A percentile compares a stretch with the other conserved stretches of the same genome.
These are phyloP conservation scores for Lymantria dispar DNA, from an alignment of 2,888 invertebrate species.

Conservation along the genomic window DNA sequence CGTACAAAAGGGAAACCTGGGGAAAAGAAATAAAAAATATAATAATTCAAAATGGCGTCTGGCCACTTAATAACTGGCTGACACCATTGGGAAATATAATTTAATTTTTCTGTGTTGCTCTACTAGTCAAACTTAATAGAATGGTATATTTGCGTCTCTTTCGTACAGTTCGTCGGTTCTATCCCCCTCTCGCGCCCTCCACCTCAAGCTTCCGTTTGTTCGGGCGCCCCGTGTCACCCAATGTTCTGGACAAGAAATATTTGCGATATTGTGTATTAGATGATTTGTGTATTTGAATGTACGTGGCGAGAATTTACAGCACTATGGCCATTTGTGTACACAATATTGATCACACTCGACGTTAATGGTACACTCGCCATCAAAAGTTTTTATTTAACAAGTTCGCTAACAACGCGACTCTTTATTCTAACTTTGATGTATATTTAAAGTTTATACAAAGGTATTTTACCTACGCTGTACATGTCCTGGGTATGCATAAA, in stretches of 20 bases:
- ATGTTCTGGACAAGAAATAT: slow-evolving; percentile 77
- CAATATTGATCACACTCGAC: slow-evolving; percentile 22
- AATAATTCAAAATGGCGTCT: slow-evolving; percentile 83
- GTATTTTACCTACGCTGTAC: too few species aligned
- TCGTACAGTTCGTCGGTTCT: slow-evolving; percentile 60
- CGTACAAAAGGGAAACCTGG: slow-evolving; percentile 72
- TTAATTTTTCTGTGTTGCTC: slow-evolving; percentile 74
- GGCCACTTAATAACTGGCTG: slow-evolving; percentile 83
- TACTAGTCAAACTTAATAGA: slow-evolving; percentile 44
- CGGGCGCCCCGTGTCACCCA: slow-evolving; percentile 67
- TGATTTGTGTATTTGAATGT: slow-evolving; percentile 74
- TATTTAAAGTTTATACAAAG: not conserved
- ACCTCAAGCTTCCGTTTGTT: slow-evolving; percentile 60
- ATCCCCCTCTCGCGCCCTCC: slow-evolving; percentile 42
- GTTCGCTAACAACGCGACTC: slow-evolving; percentile 20
- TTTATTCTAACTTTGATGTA: slow-evolving; percentile 10
- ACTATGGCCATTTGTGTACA: slow-evolving; percentile 41
- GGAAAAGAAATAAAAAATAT: slow-evolving; percentile 75
- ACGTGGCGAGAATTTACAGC: slow-evolving; percentile 61
- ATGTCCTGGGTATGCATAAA: too few species aligned
- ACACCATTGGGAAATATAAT: slow-evolving; percentile 83
- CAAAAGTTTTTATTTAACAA: slow-evolving; percentile 39
- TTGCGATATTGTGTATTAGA: slow-evolving; percentile 77
- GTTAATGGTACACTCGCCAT: slow-evolving; percentile 23
- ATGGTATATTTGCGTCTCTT: slow-evolving; percentile 45